Evolutionary conservation across 2,797 vertebrate species (phyloP).

Genomic region (Pogoniulus pusillus): DNA sequence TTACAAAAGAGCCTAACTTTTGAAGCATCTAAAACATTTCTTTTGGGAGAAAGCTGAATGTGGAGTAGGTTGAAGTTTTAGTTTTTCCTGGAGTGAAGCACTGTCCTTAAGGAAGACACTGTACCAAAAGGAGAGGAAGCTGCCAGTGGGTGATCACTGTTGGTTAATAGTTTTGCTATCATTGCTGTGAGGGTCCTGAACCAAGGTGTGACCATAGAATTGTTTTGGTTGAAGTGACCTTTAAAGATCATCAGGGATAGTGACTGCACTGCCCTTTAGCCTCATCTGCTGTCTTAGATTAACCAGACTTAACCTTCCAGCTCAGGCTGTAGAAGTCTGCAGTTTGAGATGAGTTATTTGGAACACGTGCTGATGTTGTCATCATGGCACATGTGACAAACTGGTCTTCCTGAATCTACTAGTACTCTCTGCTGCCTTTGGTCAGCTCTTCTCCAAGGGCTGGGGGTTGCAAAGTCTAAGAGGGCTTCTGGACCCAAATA

Average conservation of each 20-base stretch:
- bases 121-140: background rate
- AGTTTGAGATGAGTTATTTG: background rate
- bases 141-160: rapidly evolving
- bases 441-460: background rate
- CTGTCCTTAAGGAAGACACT: background rate
- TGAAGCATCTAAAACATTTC: background rate
- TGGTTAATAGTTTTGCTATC: background rate
- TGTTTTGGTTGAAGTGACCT: no score
- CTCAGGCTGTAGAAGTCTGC: rapidly evolving
- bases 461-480: background rate
- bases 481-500: background rate
- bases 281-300: background rate
- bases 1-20: background rate
- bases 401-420: background rate
- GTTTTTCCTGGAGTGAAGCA: background rate
- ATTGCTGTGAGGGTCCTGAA: rapidly evolving
- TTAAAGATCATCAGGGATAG: no score
- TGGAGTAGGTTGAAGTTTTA: no score
- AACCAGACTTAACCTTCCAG: background rate
- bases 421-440: background rate
- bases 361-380: background rate
- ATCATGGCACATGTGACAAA: background rate
- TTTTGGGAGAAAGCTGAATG: background rate
- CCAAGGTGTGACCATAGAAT: no score
- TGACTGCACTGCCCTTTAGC: background rate